Conservation (phyloP, 2,113 vertebrate species). For the Calyptomena viridis region DNA sequence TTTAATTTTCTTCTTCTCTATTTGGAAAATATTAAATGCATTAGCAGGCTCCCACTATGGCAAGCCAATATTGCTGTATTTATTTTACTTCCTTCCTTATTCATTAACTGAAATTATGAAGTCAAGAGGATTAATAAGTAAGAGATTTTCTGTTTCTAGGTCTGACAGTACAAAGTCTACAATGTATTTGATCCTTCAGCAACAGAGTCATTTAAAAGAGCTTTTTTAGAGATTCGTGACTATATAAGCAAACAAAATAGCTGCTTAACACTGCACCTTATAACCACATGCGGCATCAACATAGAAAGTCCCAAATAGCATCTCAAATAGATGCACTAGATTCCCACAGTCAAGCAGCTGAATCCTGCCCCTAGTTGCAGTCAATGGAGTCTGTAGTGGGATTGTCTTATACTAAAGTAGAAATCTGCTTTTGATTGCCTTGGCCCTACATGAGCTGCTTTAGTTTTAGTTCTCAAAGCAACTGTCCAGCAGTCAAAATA, state of each 20-base stretch:
- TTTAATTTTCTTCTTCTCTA: neutral
- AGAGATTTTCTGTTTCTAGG: neutral
- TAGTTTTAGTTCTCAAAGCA: neutral
- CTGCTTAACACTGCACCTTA: neutral
- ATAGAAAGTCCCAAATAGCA: neutral
- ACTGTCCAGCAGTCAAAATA: neutral
- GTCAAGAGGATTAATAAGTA: neutral
- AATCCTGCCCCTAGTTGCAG: neutral
- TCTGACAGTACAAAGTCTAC: neutral
- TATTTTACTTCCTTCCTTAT: neutral
- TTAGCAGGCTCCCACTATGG: neutral
- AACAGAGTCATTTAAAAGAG: neutral
- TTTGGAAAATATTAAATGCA: conserved; percentile 3
- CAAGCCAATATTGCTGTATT: neutral
- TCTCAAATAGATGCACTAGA: neutral
- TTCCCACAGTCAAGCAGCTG: neutral
- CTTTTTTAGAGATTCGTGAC: fast-evolving
- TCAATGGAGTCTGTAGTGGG: neutral
- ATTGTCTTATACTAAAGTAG: neutral
- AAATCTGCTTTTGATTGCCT: neutral
- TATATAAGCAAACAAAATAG: neutral
- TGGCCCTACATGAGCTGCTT: neutral
- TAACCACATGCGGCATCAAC: neutral
- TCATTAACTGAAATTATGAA: conserved; percentile 9
- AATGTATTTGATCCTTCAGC: neutral